phyloP scores from a whole-genome alignment of 2,888 invertebrate species.

The Galerucella calmariensis region DNA sequence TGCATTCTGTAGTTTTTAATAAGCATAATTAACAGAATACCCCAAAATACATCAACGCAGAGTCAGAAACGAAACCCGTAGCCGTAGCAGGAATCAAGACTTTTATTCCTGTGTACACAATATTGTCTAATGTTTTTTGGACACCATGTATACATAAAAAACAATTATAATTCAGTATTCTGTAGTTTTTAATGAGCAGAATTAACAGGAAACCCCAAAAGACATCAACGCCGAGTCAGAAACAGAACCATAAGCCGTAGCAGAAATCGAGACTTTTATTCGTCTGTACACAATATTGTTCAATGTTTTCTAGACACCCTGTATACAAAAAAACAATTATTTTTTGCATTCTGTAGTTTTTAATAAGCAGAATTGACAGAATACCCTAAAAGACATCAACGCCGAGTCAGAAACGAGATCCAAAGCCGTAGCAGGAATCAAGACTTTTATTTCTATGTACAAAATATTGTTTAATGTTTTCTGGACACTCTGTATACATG shows the following conservation, averaged over 20 bases:
- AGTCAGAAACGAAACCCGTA: slow-evolving; percentile 39
- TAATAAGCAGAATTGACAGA: not conserved
- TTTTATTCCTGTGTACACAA: too few relatives aligned
- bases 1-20: not conserved
- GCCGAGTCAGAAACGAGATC: slow-evolving; percentile 24
- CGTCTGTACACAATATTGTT: too few relatives aligned
- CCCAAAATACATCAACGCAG: slow-evolving; percentile 32
- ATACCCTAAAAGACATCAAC: not conserved
- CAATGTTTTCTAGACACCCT: slow-evolving; percentile 25
- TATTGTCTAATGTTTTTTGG: too few relatives aligned
- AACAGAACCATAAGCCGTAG: slow-evolving; percentile 21
- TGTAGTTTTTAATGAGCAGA: not conserved
- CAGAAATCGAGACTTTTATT: slow-evolving; percentile 37
- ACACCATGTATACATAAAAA: slow-evolving; percentile 29
- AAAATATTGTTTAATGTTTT: too few relatives aligned
- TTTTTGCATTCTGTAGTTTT: not conserved
- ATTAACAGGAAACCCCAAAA: not conserved
- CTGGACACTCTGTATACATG: slow-evolving; percentile 29
- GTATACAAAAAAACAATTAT: not conserved
- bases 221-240: not conserved
- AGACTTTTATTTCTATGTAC: too few relatives aligned
- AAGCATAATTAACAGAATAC: not conserved
- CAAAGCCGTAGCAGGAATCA: slow-evolving; percentile 34
- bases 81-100: slow-evolving; percentile 47
- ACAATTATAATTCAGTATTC: not conserved